Evolutionary conservation across 2,113 vertebrate genomes (phyloP).

Genomic region (Macrotis lagotis): DNA sequence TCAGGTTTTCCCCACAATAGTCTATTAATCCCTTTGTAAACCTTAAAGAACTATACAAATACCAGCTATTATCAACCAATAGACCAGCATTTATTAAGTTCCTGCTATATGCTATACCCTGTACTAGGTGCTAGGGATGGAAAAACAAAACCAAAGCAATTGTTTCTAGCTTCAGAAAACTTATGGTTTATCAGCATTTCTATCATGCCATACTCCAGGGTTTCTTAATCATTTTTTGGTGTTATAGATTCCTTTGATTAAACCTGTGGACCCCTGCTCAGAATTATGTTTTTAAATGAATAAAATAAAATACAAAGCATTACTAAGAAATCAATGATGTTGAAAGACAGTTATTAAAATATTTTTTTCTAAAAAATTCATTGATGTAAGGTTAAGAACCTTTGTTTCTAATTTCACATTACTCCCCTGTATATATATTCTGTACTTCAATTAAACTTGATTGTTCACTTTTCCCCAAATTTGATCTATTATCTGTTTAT

Average conservation of each 20-base stretch:
- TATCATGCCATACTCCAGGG: background rate
- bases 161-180: background rate
- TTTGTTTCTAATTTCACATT: background rate
- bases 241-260: background rate
- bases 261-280: background rate
- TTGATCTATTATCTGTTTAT: background rate
- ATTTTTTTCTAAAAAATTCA: background rate
- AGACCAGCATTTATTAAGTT: background rate
- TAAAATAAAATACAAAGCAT: background rate
- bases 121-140: background rate
- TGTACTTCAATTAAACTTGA: background rate
- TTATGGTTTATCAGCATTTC: background rate
- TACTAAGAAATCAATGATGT: background rate
- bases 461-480: background rate
- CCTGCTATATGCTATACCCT: too few relatives aligned
- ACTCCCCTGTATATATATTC: background rate
- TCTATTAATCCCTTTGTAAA: background rate
- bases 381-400: background rate
- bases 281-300: background rate
- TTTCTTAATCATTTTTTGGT: background rate
- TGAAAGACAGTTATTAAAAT: background rate
- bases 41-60: background rate
- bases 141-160: background rate
- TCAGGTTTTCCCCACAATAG: background rate
- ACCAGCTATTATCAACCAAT: background rate